Base-by-base conservation (phyloP, 2,888 invertebrate species). In the Tupiocoris notatus region DNA sequence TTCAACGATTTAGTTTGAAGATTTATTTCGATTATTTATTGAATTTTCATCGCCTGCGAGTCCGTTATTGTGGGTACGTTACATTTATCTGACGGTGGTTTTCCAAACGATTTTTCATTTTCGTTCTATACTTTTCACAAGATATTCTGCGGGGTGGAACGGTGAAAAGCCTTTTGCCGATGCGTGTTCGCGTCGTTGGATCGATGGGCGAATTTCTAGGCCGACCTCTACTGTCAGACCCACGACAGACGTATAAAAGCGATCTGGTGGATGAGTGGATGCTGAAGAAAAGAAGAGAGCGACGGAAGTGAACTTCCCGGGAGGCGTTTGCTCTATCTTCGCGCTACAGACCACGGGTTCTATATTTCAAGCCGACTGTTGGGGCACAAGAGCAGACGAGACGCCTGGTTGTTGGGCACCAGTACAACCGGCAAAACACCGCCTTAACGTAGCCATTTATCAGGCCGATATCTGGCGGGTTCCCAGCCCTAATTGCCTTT, bases 401-500 rank as follows among this genome's bases (percentile, higher is more conserved):
- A 70, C 70, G 70, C 59, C 62, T 59, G 73, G 73, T 73, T 73
- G 73, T 73, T 73, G 73, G 73, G 73, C 73, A 73, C 73, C 73
- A 73, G 73, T 73, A 73, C 73, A 73, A 73, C 73, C 73, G 39
- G 73, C 73, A 73, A 73, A 73, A 73, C 73, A 73, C 73, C 73
- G 73, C 73, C 73, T 73, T 73, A 73, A 73, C 73, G 73, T 73
- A 61, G 73, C 73, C 73, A 73, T 73, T 73, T 73, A 73, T 73
- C 73, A 73, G 62, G 22, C 62, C 62, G 73, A 73, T 73, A 73
- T 73, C 73, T 73, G 73, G 73, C 73, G 73, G 73, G 73, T 62
- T 73, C 73, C 73, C 73, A 73, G 73, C 73, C 73, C 73, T 73
- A 73, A 73, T 73, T 73, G 73, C 73, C 73, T 73, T 73, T 73